Evolutionary conservation across 2,888 invertebrate species (phyloP), one percentile per base, ranked within the genome.

Genomic region (Folsomia candida): DNA sequence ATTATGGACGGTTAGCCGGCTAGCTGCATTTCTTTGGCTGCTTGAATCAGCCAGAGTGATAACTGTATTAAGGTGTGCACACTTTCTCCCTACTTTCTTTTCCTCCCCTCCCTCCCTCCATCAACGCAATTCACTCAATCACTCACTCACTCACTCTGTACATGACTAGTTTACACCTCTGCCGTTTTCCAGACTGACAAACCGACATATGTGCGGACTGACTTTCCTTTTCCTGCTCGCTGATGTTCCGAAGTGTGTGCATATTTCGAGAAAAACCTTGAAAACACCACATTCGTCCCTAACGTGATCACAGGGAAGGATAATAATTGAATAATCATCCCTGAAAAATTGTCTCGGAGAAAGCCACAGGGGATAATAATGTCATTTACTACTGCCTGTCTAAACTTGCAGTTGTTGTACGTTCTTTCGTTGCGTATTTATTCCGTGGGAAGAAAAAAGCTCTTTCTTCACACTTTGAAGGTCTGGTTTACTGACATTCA

Each of bases 271-370:
- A n/a, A n/a, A n/a, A n/a, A n/a, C n/a, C n/a, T n/a, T n/a, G n/a
- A n/a, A n/a, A n/a, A n/a, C n/a, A n/a, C n/a, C n/a, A n/a, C n/a
- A n/a, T n/a, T n/a, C n/a, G n/a, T 37, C 37, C 37, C 37, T 37
- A 14, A 37, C 37, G n/a, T 37, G 37, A 37, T n/a, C n/a, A n/a
- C n/a, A n/a, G 20, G 29, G 25, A 24, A 62, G 51, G 51, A 14
- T 37, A 37, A 37, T 73, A 73, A 73, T 73, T 70, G 73, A 73
- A 73, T 73, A 73, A 73, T 73, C 73, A 73, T 73, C 54, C 68
- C 64, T 67, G 65, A 73, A 68, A 65, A 65, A 60, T 37, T 54
- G 67, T n/a, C n/a, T n/a, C 24, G 29, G 62, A 51, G 25, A 64
- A 37, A 51, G 4, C 64, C 51, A 24, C 60, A 54, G 67, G 64